Evolutionary conservation across 2,113 vertebrate genomes (phyloP), one percentile per base, ranked within the genome.

Genomic region (Stegastes partitus): DNA sequence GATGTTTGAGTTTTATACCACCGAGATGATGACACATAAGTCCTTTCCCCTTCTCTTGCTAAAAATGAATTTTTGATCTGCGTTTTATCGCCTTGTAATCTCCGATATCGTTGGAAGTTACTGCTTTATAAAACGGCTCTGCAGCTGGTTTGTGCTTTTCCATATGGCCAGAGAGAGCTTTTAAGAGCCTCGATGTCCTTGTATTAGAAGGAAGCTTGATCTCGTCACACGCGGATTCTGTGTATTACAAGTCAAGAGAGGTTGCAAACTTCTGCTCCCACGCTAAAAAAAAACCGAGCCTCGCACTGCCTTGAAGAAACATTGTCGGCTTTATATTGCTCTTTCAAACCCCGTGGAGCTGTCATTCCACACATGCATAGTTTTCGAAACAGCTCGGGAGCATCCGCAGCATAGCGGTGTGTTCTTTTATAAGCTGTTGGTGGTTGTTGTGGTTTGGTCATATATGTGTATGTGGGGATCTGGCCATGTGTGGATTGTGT

Each of bases 71-170:
- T 88, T 86, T 74, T 84, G 75, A 87, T 87, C 84, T 56, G 69
- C 2, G 72, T 84, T 93, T 92, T 86, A 92, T 88, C 68, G 14
- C 44, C 71, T 68, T 83, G 86, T 91, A 88, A 85, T 86, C 75
- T 73, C 72, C 64, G 86, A 87, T 89, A 82, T 71, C 68, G 76
- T 74, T 67, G 59, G 84, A 88, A 67, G 75, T 90, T 89, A 91
- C 92, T 86, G 83, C 81, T 77, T 75, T 79, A 61, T 88, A 82
- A 89, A 92, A 84, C 28, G 75, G 16, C 74, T 77, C 70, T 74
- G 85, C 89, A 87, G 86, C 76, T 74, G 87, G 58, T 86, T 64
- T 62, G 50, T 75, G 73, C 68, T 59, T 65, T 53, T 64, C 63
- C 88, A 76, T 83, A 84, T 76, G 84, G 70, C 68, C 65, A 18